A percentile compares a stretch with the other conserved stretches of the same genome.
Evolutionary conservation across 2,113 vertebrate genomes (phyloP).

Genomic region (Raja brachyura): DNA sequence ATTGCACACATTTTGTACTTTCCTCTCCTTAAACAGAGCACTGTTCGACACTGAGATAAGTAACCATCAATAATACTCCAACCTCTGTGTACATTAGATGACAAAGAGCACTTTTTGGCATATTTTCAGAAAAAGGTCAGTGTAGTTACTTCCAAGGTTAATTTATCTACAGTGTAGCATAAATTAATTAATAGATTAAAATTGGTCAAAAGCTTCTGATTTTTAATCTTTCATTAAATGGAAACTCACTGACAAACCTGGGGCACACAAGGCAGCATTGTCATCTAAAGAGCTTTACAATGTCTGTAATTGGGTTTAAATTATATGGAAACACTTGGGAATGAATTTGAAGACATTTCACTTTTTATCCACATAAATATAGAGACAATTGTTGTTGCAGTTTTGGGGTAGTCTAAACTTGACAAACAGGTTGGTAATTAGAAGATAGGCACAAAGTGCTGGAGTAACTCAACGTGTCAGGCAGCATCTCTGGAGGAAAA

Average conservation of each 20-base stretch:
- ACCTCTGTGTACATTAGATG: background rate
- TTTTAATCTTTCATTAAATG: background rate
- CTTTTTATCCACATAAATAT: background rate
- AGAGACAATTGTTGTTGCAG: background rate
- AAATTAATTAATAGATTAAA: slow-evolving; percentile 16
- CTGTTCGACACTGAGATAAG: background rate
- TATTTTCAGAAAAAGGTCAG: background rate
- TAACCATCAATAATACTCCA: too few relatives aligned
- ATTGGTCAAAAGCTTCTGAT: background rate
- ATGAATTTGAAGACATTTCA: background rate
- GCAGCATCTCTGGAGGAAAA: too few relatives aligned
- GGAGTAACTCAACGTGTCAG: too few relatives aligned
- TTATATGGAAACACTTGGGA: background rate
- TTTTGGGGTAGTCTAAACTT: background rate
- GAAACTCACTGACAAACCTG: background rate
- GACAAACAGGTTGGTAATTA: background rate
- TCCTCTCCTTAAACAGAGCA: background rate
- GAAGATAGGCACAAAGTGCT: too few relatives aligned
- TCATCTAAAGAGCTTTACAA: background rate
- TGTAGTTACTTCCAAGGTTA: background rate
- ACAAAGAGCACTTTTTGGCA: background rate
- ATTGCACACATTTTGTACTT: background rate
- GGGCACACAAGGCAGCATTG: background rate
- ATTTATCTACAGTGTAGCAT: too few relatives aligned
- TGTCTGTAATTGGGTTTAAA: background rate